Base-by-base conservation (phyloP, 2,113 vertebrate species). In the Sakesphorus luctuosus region DNA sequence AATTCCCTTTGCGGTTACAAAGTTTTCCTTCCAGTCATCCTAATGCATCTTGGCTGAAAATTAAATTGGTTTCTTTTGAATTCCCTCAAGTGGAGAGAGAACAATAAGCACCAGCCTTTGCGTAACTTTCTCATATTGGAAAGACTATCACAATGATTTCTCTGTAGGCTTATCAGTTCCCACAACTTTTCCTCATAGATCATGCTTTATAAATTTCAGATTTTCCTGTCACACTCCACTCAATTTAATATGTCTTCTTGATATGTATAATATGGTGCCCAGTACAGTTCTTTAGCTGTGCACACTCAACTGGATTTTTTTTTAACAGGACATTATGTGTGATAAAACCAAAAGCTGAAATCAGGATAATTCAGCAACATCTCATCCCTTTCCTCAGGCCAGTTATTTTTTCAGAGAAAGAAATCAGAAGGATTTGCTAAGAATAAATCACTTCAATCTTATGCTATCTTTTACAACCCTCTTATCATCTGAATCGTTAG, bases 31-130 rank as follows among this genome's bases (percentile, higher is more conserved):
- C 86, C 80, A 95, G 89, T 89, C 94, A 87, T 84, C 93, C 73
- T 96, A 89, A 95, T 91, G 89, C 86, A 94, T 94, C 92, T 93
- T 94, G 86, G 95, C 94, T 94, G 96, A 92, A 95, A 97, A 97
- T 95, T 96, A 96, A 93, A 97, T 95, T 95, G 95, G 90, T 97
- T 97, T 92, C 92, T 96, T 94, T 94, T 50, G 73, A 96, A 96
- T 97, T 95, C 96, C 95, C 95, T 71, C 83, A 92, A 95, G 96
- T 94, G 65, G 65, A 71, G 72, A 73, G 80, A 93, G 91, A 96
- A 95, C 96, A 96, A 94, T 87, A 65, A 96, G 93, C 91, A 94
- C 93, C 91, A 95, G 94, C 84, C 69, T 94, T 87, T 63, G 69
- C 25, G 10, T 89, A 95, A 90, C 76, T 59, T 90, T 88, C 94